Percentiles rank a stretch among this genome's conserved stretches.
Evolutionary conservation across 2,113 vertebrate species (phyloP).

Genomic region (Suricata suricatta): DNA sequence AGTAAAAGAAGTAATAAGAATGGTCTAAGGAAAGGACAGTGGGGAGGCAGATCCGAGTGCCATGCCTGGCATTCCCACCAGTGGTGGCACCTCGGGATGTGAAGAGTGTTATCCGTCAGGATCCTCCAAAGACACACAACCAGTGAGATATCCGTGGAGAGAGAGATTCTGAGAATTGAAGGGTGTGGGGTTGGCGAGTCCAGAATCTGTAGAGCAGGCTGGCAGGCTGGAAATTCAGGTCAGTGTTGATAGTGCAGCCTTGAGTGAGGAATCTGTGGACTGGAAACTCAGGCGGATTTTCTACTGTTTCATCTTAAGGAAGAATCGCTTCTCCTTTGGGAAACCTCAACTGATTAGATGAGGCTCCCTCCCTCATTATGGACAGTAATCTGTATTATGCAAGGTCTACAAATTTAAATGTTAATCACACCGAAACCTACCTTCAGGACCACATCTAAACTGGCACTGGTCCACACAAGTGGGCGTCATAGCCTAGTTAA

Average conservation of each 20-base stretch:
- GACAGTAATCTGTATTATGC: background rate
- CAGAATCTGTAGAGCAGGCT: background rate
- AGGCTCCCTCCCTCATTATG: background rate
- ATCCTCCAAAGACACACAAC: background rate
- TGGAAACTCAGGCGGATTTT: background rate
- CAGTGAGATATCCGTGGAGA: background rate
- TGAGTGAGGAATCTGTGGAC: background rate
- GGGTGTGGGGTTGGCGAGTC: background rate
- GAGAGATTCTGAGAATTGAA: background rate
- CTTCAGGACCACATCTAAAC: background rate
- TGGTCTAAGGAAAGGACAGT: background rate
- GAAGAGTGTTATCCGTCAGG: background rate
- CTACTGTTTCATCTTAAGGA: background rate
- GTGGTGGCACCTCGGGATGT: background rate
- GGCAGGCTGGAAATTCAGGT: background rate
- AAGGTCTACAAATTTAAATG: background rate
- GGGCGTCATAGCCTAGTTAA: background rate
- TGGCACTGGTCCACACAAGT: background rate
- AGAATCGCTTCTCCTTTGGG: background rate
- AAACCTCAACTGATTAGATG: background rate
- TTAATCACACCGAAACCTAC: background rate
- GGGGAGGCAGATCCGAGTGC: no score
- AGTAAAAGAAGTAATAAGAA: background rate
- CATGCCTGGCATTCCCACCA: background rate
- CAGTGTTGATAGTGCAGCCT: background rate